phyloP scores from a whole-genome alignment of 2,113 vertebrate species.

The Acinonyx jubatus region DNA sequence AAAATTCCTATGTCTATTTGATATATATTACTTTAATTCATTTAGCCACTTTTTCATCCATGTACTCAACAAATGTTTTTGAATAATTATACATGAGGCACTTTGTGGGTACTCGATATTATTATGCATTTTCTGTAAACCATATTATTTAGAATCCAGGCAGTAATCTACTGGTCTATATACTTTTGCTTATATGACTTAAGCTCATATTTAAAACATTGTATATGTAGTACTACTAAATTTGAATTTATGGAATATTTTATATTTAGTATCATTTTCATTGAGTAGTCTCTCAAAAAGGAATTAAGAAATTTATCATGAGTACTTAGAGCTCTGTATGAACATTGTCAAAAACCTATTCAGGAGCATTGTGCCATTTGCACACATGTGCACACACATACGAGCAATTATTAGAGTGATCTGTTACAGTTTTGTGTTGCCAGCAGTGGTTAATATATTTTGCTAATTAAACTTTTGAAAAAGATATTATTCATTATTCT shows the following conservation, averaged over 20 bases:
- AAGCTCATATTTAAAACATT: not conserved
- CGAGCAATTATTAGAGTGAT: not conserved
- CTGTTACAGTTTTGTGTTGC: not conserved
- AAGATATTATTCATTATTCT: not conserved
- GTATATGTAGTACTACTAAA: not conserved
- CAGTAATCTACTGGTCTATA: not conserved
- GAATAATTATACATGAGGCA: not conserved
- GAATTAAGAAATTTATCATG: not conserved
- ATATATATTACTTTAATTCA: not conserved
- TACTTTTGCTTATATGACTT: not conserved
- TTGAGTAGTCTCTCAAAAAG: not conserved
- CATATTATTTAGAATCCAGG: not conserved
- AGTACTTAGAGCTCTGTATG: not conserved
- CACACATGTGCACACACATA: not conserved
- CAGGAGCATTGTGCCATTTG: not conserved
- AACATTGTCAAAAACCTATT: not conserved
- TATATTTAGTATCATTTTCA: not conserved
- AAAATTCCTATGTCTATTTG: not conserved
- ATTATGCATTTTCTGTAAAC: not conserved
- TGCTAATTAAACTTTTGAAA: not conserved
- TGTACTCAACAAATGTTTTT: not conserved
- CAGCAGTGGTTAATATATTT: not conserved
- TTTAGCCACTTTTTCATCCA: not conserved
- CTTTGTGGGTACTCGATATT: not conserved
- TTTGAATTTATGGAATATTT: not conserved